Conservation (phyloP, 2,113 vertebrate genomes). For the Arvicanthis niloticus region DNA sequence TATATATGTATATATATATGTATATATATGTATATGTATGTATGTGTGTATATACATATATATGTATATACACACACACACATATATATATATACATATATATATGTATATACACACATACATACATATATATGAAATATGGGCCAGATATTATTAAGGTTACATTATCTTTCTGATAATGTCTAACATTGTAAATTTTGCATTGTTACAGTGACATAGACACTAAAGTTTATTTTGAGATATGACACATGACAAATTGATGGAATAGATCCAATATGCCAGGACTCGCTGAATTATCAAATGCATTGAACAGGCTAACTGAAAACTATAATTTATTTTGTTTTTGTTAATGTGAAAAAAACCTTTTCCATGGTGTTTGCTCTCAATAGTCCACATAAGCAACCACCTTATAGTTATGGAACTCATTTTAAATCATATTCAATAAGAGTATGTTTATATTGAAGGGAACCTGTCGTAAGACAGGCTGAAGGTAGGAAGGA, state of each 20-base stretch:
- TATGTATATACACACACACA: too few relatives aligned
- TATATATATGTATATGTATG: neutral
- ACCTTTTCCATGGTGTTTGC: slow-evolving; percentile 14
- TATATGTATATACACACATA: neutral
- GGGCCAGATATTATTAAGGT: neutral
- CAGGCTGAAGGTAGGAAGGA: slow-evolving; percentile 7
- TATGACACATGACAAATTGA: neutral
- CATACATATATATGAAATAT: neutral
- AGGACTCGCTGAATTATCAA: neutral
- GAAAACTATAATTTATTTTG: slow-evolving; percentile 59
- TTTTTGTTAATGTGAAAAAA: slow-evolving; percentile 54
- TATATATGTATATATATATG: neutral
- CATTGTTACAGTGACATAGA: neutral
- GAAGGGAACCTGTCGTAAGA: slow-evolving; percentile 67
- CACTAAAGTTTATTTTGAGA: slow-evolving; percentile 5
- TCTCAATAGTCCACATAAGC: slow-evolving; percentile 29
- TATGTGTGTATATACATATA: neutral
- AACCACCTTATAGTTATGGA: slow-evolving; percentile 22
- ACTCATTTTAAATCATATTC: slow-evolving; percentile 51
- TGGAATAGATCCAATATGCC: neutral
- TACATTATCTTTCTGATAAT: neutral
- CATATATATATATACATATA: neutral
- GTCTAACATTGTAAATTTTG: neutral
- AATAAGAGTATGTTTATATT: slow-evolving; percentile 61
- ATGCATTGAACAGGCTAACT: neutral